Evolutionary conservation across 2,888 invertebrate genomes (phyloP).

Genomic region (Ichneumoninae sp.): DNA sequence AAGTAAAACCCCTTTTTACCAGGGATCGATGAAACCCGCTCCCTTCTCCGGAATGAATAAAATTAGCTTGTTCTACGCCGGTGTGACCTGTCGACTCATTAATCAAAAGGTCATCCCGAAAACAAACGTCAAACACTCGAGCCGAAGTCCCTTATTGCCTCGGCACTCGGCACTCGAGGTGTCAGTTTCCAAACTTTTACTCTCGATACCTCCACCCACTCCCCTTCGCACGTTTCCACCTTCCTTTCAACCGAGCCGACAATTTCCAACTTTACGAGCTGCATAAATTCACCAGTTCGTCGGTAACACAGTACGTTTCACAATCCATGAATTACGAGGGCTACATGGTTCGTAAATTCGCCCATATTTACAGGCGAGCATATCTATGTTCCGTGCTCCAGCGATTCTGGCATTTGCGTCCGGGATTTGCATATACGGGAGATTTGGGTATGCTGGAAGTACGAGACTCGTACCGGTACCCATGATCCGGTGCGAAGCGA

Average conservation of each 20-base stretch:
- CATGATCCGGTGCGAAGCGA: neutral
- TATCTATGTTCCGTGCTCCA: neutral
- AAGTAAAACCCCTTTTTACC: neutral
- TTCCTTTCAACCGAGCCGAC: conserved; percentile 32
- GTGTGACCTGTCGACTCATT: neutral
- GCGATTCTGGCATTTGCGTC: neutral
- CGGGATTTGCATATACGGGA: neutral
- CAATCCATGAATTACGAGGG: conserved; percentile 45
- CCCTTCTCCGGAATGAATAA: neutral
- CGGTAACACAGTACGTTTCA: conserved; percentile 6
- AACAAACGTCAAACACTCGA: neutral
- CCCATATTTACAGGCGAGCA: neutral
- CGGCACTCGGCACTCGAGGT: conserved; percentile 5
- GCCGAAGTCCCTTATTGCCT: conserved; percentile 22
- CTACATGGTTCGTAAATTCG: neutral
- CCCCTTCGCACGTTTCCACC: neutral
- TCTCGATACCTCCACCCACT: conserved; percentile 29
- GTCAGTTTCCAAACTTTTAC: conserved; percentile 50
- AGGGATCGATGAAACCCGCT: neutral
- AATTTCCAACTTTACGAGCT: conserved; percentile 46
- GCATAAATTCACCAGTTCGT: conserved; percentile 40
- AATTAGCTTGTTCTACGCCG: neutral
- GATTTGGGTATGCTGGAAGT: neutral
- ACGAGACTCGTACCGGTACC: neutral
- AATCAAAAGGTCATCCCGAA: neutral